Evolutionary conservation across 2,797 vertebrate species (phyloP).

Genomic region (Macroramphosus scolopax): DNA sequence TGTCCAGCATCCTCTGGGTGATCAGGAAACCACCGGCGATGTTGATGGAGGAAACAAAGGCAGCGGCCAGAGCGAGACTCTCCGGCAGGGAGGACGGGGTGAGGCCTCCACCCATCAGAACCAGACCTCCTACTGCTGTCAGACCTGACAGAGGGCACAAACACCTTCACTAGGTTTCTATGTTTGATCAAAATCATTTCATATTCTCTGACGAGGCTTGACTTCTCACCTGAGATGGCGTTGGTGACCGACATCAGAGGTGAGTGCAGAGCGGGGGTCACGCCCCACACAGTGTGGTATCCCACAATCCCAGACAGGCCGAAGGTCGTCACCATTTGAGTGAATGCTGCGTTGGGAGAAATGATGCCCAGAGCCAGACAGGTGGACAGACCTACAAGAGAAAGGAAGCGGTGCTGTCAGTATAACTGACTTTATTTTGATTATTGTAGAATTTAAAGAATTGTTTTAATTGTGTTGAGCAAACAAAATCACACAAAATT

Average conservation of each 20-base stretch:
- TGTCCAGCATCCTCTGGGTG: slow-evolving; percentile 82
- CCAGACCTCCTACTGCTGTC: slow-evolving; percentile 83
- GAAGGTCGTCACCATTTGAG: slow-evolving; percentile 84
- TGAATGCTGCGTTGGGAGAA: slow-evolving; percentile 78
- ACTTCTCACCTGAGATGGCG: slow-evolving; percentile 81
- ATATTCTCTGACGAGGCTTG: slow-evolving; percentile 51
- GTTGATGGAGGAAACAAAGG: slow-evolving; percentile 85
- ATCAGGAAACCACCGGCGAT: slow-evolving; percentile 84
- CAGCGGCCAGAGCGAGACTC: slow-evolving; percentile 78
- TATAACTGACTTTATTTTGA: too few species aligned
- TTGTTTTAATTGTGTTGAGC: too few species aligned
- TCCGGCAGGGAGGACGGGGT: slow-evolving; percentile 76
- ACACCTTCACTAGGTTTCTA: not conserved
- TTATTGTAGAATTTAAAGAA: too few species aligned
- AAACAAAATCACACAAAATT: too few species aligned
- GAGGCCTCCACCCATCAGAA: slow-evolving; percentile 83
- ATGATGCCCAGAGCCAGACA: slow-evolving; percentile 75
- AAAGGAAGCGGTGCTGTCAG: too few species aligned
- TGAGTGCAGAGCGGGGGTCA: slow-evolving; percentile 82
- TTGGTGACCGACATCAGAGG: slow-evolving; percentile 82
- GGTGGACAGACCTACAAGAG: slow-evolving; percentile 66
- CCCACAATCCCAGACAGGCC: slow-evolving; percentile 80
- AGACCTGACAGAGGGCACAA: slow-evolving; percentile 69
- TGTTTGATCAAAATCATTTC: not conserved
- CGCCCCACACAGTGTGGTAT: slow-evolving; percentile 81